These are phyloP conservation scores for Lacanobia wlatinum DNA, from an alignment of 2,888 invertebrate species.

Conservation along the genomic window DNA sequence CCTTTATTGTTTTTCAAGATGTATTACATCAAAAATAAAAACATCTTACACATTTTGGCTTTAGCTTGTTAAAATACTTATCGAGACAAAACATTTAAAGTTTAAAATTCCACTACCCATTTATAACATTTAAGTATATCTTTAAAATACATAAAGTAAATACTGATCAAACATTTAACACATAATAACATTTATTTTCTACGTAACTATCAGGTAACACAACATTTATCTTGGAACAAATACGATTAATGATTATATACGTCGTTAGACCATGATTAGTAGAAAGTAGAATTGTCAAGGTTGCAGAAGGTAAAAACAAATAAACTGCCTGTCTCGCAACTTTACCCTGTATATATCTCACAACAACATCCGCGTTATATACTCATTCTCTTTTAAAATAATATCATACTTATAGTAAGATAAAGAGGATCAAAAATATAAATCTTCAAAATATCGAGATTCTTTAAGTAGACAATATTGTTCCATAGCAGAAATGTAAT, in stretches of 20 bases:
- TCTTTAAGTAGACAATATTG: conserved; percentile 84
- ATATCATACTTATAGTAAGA: conserved; percentile 86
- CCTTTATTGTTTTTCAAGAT: conserved; percentile 85
- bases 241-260: conserved; percentile 60
- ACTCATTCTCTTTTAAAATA: conserved; percentile 80
- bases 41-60: conserved; percentile 76
- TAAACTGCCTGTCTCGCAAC: conserved; percentile 76
- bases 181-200: conserved; percentile 79
- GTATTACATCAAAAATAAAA: conserved; percentile 84
- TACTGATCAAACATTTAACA: conserved; percentile 88
- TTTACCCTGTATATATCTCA: conserved; percentile 88
- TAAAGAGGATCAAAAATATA: conserved; percentile 89
- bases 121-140: conserved; percentile 80
- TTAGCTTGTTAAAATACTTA: conserved; percentile 77
- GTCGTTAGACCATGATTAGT: conserved; percentile 63
- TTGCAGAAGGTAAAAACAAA: conserved; percentile 68
- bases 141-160: conserved; percentile 83
- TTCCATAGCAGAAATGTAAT: conserved; percentile 88
- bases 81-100: conserved; percentile 81
- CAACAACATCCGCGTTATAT: conserved; percentile 77
- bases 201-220: conserved; percentile 83
- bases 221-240: conserved; percentile 82
- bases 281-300: conserved; percentile 76
- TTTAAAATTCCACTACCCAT: conserved; percentile 82
- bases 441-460: conserved; percentile 88